These are phyloP conservation scores for Eumeta japonica DNA, from an alignment of 1,140 invertebrate genomes.

Conservation along the genomic window DNA sequence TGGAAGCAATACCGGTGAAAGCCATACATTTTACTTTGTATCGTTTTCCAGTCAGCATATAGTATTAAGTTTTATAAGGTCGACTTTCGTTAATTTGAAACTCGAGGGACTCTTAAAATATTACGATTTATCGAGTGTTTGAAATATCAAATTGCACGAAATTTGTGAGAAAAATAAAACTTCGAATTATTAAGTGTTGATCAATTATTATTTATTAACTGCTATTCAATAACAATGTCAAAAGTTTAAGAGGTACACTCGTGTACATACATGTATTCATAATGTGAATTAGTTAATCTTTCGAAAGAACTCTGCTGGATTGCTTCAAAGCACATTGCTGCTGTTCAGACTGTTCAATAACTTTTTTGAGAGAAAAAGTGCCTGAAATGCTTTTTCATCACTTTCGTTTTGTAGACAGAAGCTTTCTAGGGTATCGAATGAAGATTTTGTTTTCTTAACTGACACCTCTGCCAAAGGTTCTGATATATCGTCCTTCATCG, in stretches of 20 bases:
- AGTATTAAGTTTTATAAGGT: too few species aligned
- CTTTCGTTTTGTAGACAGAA: constrained; percentile 18
- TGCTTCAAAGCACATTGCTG: constrained; percentile 17
- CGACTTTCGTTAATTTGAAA: too few species aligned
- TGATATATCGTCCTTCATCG: constrained; percentile 12
- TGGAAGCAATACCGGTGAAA: constrained; percentile 20
- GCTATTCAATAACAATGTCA: too few species aligned
- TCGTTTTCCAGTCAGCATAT: too few species aligned
- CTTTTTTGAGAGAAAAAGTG: constrained; percentile 15
- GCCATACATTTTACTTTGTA: too few species aligned
- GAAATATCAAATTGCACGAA: too few species aligned
- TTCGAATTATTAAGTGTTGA: too few species aligned
- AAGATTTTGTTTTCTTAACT: constrained; percentile 16
- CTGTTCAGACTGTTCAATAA: constrained; percentile 12
- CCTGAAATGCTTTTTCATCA: constrained; percentile 16
- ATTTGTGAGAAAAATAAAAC: too few species aligned
- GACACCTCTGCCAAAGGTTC: constrained; percentile 15
- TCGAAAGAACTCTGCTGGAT: constrained; percentile 18
- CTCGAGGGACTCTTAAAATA: too few species aligned
- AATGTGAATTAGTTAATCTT: constrained; percentile 16
- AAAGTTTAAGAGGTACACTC: constrained; percentile 14
- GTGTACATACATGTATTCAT: constrained; percentile 16
- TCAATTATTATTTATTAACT: too few species aligned
- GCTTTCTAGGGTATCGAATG: constrained; percentile 16
- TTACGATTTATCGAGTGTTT: too few species aligned